phyloP scores from a whole-genome alignment of 2,797 vertebrate genomes.

The Rhinichthys osculus region DNA sequence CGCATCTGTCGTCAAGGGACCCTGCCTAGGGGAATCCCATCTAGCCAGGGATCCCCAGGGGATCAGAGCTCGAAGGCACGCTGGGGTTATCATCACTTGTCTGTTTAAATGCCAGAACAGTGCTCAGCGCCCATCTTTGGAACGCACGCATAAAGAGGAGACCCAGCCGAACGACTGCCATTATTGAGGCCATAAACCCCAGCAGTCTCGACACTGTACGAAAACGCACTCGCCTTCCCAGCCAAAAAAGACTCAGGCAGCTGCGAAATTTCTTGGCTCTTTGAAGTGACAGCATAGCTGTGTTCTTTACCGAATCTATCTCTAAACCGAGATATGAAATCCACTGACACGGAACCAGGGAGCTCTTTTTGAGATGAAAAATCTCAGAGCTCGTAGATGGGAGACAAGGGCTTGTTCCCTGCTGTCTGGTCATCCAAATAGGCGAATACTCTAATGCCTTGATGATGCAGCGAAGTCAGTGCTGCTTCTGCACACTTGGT shows the following conservation, averaged over 20 bases:
- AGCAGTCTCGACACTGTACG: neutral
- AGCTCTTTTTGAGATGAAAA: neutral
- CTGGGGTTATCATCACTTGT: too few relatives aligned
- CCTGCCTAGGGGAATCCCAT: too few relatives aligned
- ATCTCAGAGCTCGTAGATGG: neutral
- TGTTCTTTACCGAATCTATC: too few relatives aligned
- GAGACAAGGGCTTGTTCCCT: neutral
- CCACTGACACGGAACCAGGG: neutral
- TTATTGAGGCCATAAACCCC: neutral
- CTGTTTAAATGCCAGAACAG: neutral
- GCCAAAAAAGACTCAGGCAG: neutral
- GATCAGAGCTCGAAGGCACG: too few relatives aligned
- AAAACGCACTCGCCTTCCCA: neutral
- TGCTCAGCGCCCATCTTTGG: neutral
- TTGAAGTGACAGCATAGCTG: rapidly evolving
- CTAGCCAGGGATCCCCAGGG: too few relatives aligned
- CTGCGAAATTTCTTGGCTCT: neutral
- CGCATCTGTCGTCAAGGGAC: too few relatives aligned
- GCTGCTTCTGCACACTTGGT: neutral
- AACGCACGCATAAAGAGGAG: too few relatives aligned
- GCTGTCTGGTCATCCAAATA: neutral
- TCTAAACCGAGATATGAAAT: neutral
- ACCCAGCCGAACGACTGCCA: neutral
- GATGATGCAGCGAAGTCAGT: neutral
- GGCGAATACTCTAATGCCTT: neutral